phyloP scores from a whole-genome alignment of 2,113 vertebrate genomes.

The Oceanodroma tethys region DNA sequence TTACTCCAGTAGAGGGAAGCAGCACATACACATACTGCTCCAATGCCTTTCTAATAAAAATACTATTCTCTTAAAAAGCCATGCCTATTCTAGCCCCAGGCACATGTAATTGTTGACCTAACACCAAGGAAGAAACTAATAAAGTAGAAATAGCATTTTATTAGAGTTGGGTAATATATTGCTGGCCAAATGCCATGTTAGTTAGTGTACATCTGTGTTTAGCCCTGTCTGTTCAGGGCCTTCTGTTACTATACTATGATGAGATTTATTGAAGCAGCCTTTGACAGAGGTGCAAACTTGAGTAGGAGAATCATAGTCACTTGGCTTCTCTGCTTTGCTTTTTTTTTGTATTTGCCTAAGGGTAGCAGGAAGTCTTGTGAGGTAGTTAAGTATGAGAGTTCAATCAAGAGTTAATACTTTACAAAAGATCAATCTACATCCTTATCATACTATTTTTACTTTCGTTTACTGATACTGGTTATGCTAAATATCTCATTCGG shows the following conservation, averaged over 20 bases:
- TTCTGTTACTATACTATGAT: background rate
- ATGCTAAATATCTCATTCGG: background rate
- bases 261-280: background rate
- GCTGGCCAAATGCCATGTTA: background rate
- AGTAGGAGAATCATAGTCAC: background rate
- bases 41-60: background rate
- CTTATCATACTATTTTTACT: background rate
- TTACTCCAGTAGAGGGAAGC: background rate
- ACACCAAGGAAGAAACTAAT: background rate
- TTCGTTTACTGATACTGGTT: background rate
- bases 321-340: background rate
- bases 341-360: background rate
- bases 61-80: background rate
- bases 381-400: background rate
- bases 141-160: slow-evolving; percentile 31
- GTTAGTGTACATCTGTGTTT: background rate
- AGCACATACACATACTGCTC: background rate
- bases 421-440: background rate
- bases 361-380: background rate
- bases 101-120: background rate
- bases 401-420: background rate
- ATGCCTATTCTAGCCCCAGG: background rate
- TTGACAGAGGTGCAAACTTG: background rate
- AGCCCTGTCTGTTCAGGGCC: background rate
- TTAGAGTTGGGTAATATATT: background rate